Evolutionary conservation across 2,888 invertebrate species (phyloP).

Genomic region (Cheilosia vernalis): DNA sequence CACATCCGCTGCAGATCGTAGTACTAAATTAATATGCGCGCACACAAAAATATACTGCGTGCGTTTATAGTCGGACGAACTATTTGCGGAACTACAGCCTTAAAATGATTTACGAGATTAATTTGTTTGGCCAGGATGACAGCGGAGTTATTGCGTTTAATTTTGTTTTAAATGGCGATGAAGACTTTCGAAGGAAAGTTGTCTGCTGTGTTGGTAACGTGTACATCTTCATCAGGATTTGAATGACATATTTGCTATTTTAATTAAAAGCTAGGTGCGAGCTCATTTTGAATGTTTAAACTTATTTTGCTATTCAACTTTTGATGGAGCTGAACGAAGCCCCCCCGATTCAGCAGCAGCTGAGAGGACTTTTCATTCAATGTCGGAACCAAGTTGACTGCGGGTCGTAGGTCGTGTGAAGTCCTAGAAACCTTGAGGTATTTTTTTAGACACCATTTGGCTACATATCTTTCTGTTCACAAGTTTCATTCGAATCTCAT

Average conservation of each 20-base stretch:
- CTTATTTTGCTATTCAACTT: no score
- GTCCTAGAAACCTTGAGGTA: no score
- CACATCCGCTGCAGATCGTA: conserved; percentile 6
- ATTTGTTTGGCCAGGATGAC: conserved; percentile 68
- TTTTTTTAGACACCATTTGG: no score
- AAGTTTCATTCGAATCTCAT: no score
- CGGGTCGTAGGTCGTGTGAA: no score
- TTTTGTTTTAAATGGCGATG: conserved; percentile 64
- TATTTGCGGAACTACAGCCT: conserved; percentile 39
- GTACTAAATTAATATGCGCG: not conserved
- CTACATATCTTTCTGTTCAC: no score
- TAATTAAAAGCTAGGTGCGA: not conserved
- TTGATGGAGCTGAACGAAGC: no score
- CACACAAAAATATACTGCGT: not conserved
- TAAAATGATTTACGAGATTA: conserved; percentile 67
- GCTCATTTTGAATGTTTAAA: no score
- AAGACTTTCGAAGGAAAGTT: conserved; percentile 41
- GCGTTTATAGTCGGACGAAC: not conserved
- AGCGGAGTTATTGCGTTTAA: conserved; percentile 71
- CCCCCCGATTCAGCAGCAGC: no score
- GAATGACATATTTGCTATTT: conserved; percentile 6
- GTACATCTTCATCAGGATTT: conserved; percentile 35
- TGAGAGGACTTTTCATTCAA: no score
- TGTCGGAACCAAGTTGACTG: no score
- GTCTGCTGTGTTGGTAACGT: not conserved